Percentiles rank a stretch among this genome's conserved stretches.
These are phyloP conservation scores for Xanthorhoe designata DNA, from an alignment of 2,888 invertebrate species.

Conservation along the genomic window DNA sequence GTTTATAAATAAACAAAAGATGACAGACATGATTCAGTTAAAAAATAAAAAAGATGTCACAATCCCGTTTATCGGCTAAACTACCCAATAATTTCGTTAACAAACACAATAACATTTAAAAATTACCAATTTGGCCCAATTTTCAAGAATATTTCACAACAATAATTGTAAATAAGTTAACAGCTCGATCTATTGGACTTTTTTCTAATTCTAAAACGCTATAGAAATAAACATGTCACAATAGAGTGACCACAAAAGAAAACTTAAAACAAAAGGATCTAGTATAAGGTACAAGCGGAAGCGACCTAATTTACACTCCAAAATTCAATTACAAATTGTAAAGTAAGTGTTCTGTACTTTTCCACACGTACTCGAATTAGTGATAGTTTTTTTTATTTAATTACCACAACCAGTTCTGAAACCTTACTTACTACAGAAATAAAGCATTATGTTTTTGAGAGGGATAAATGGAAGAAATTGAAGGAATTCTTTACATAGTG, in stretches of 20 bases:
- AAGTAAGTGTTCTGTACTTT: no score
- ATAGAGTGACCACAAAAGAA: conserved; percentile 55
- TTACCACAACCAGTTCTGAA: no score
- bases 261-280: conserved; percentile 39
- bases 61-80: conserved; percentile 42
- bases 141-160: conserved; percentile 27
- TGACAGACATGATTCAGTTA: neutral
- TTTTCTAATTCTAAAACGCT: conserved; percentile 45
- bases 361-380: no score
- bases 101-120: conserved; percentile 38
- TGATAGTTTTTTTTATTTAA: no score
- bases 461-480: no score
- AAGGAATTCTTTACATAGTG: no score
- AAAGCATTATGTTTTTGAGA: no score
- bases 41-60: conserved; percentile 34
- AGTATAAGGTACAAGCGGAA: conserved; percentile 41
- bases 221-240: conserved; percentile 62
- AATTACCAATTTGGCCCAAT: conserved; percentile 28
- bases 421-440: no score
- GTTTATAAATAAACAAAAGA: neutral
- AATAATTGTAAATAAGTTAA: conserved; percentile 54
- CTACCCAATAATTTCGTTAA: conserved; percentile 27
- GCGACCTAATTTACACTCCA: conserved; percentile 30
- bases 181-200: conserved; percentile 48
- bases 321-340: no score